Evolutionary conservation across 1,140 invertebrate genomes (phyloP), one percentile per base, ranked within the genome.

Genomic region (Hylyphantes graminicola): DNA sequence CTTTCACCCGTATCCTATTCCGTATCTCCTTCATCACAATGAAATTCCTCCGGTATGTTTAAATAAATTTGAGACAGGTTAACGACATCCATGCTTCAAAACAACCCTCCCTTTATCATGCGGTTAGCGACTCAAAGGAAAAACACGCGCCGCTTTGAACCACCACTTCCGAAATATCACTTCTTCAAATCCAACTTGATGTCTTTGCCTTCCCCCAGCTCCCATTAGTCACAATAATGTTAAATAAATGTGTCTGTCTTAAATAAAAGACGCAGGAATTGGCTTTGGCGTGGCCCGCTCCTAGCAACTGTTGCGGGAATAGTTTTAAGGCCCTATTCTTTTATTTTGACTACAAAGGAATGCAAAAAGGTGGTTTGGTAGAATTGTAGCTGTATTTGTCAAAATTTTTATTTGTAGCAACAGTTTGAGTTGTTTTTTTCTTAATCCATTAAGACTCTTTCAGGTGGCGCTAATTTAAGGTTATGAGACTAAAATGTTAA

Each of bases 211-310:
- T 78, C 76, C 76, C 76, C 67, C 65, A 78, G 63, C 63, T 17
- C 63, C 76, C 63, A 78, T 78, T 67, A 78, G 76, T 78, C 76
- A 78, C 76, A 67, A 78, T 78, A 78, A 78, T 78, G 76, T 78
- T 78, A 64, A 78, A 78, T 78, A 78, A 78, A 78, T 78, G 63
- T 65, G 63, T 67, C 63, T 55, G 76, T 63, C 76, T 67, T 78
- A 78, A 78, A 67, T 78, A 67, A 78, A 67, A 78, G 63, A 35
- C n/a, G 67, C 7, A 64, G 61, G 67, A 78, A 78, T 78, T 78
- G 76, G 67, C 67, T 78, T 54, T 12, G n/a, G 48, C 21, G 35
- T 2, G 35, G 35, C 35, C 35, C 35, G 35, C 35, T 35, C 35
- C 35, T 35, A 35, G 35, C 35, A 35, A 35, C 35, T 35, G 35